These are phyloP conservation scores for Argya squamiceps DNA, from an alignment of 2,797 vertebrate genomes.

Conservation along the genomic window DNA sequence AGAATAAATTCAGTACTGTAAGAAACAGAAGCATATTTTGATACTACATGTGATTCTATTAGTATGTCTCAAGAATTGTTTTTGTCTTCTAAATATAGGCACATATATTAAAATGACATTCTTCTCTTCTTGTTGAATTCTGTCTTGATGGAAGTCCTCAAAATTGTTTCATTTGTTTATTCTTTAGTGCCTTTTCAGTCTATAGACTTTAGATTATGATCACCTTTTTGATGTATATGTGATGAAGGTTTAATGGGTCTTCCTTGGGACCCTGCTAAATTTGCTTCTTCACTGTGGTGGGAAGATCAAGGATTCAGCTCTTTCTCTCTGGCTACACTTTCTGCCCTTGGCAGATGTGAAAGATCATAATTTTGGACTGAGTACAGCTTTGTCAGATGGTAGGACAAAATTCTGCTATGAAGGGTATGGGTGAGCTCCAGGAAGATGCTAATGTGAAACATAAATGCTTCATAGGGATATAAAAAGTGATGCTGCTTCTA, in stretches of 20 bases:
- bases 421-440: constrained; percentile 11
- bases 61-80: neutral
- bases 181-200: neutral
- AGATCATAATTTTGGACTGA: neutral
- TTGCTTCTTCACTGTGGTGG: neutral
- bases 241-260: neutral
- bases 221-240: neutral
- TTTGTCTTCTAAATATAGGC: neutral
- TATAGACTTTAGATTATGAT: neutral
- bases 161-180: neutral
- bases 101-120: neutral
- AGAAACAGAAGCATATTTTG: neutral
- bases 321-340: neutral
- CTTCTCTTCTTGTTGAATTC: neutral
- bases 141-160: neutral
- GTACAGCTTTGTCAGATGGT: constrained; percentile 49
- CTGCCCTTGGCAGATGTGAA: constrained; percentile 14
- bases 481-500: neutral
- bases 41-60: neutral
- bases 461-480: neutral
- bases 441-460: constrained; percentile 19
- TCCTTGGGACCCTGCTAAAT: neutral
- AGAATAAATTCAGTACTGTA: neutral
- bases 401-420: neutral
- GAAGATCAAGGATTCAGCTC: neutral